Conservation (phyloP, 1,140 invertebrate genomes). For the Bacillus rossius region DNA sequence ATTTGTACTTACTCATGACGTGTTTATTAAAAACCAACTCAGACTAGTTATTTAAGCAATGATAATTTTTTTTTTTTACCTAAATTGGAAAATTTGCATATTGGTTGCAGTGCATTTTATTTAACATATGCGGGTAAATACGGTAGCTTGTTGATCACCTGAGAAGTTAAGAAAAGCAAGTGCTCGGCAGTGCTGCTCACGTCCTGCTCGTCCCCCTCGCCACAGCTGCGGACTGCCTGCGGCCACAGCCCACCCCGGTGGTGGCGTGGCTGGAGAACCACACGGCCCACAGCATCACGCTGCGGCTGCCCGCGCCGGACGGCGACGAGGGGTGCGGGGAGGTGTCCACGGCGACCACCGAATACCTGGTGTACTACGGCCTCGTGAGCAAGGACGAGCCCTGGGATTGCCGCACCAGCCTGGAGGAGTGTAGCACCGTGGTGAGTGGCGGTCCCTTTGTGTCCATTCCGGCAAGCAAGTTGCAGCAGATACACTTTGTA, state of each 20-base stretch:
- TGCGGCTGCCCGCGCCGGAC: constrained; percentile 52
- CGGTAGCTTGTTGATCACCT: no score
- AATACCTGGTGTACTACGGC: constrained; percentile 63
- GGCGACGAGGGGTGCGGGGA: constrained; percentile 51
- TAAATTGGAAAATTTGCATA: no score
- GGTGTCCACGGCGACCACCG: constrained; percentile 56
- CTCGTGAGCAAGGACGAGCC: constrained; percentile 32
- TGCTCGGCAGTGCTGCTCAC: no score
- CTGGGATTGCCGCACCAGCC: constrained; percentile 3
- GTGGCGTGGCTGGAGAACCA: constrained; percentile 45
- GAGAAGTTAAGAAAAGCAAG: no score
- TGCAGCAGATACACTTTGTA: constrained; percentile 25
- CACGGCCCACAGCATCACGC: constrained; percentile 55
- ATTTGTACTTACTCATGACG: no score
- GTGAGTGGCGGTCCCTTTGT: constrained; percentile 1
- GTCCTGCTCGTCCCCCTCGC: background rate
- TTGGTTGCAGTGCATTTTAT: no score
- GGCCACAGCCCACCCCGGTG: constrained; percentile 48
- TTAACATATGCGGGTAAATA: no score
- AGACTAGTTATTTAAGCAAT: no score
- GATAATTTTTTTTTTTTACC: no score
- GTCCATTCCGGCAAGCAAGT: no score
- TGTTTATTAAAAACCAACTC: no score
- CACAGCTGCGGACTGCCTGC: constrained; percentile 56
- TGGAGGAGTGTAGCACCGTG: constrained; percentile 6